Conservation (phyloP, 1,140 invertebrate species). For the Brachionus koreanus region DNA sequence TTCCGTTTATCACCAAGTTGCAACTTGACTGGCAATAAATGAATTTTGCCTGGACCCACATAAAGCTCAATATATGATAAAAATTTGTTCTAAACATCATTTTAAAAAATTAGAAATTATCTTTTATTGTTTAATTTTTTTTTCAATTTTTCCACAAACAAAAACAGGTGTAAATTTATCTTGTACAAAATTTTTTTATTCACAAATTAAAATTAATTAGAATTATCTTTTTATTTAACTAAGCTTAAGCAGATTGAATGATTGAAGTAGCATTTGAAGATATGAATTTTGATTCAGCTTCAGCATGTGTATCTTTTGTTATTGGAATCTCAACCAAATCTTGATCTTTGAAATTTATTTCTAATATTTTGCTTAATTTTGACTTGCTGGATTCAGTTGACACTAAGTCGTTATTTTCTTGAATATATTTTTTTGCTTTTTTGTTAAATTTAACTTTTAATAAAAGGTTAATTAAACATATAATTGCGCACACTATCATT, state of each 20-base stretch:
- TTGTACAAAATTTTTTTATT: background rate
- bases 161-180: background rate
- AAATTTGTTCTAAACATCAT: background rate
- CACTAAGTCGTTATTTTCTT: background rate
- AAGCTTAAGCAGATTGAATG: background rate
- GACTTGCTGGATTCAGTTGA: background rate
- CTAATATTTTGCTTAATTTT: background rate
- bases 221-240: background rate
- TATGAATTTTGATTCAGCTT: background rate
- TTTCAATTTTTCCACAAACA: background rate
- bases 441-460: background rate
- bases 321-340: background rate
- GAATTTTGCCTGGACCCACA: background rate
- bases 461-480: background rate
- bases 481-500: background rate
- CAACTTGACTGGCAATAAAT: background rate
- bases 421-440: background rate
- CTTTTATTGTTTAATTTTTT: background rate
- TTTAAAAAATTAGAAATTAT: background rate
- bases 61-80: background rate
- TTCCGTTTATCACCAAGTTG: background rate
- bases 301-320: background rate
- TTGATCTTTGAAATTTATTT: background rate
- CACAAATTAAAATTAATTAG: slow-evolving; percentile 7
- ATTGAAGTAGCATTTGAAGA: background rate